Conservation (phyloP, 2,888 invertebrate species). For the Tethea ocularis region DNA sequence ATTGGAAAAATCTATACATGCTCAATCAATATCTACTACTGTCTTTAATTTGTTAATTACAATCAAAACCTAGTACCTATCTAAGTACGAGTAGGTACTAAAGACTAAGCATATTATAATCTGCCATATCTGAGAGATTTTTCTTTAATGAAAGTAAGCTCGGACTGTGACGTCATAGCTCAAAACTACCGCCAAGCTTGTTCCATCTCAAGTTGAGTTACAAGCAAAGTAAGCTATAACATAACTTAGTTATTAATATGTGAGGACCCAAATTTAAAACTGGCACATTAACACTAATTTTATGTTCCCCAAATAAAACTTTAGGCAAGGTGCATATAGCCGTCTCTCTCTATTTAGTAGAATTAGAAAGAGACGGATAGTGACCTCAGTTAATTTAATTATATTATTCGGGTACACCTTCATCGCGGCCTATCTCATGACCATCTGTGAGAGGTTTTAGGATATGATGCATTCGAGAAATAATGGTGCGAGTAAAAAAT, state of each 20-base stretch:
- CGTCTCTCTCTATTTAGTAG: slow-evolving; percentile 37
- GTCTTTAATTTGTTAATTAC: background rate
- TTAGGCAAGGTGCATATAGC: slow-evolving; percentile 45
- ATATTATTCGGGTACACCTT: slow-evolving; percentile 54
- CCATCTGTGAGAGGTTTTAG: slow-evolving; percentile 49
- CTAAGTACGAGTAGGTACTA: background rate
- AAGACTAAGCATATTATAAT: too few species aligned
- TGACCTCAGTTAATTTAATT: slow-evolving; percentile 70
- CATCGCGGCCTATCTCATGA: slow-evolving; percentile 49
- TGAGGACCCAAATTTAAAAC: slow-evolving; percentile 18
- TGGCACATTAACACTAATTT: slow-evolving; percentile 27
- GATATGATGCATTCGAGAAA: slow-evolving; percentile 36
- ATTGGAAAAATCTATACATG: slow-evolving; percentile 20
- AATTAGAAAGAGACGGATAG: slow-evolving; percentile 54
- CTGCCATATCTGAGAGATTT: too few species aligned
- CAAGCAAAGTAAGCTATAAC: background rate
- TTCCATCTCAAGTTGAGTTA: background rate
- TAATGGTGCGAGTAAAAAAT: slow-evolving; percentile 34
- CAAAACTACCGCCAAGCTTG: background rate
- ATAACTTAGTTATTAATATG: background rate
- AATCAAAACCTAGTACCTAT: background rate
- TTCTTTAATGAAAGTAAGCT: too few species aligned
- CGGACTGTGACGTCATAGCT: background rate
- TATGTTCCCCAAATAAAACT: slow-evolving; percentile 19
- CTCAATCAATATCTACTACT: background rate